Evolutionary conservation across 2,113 vertebrate species (phyloP).

Genomic region (Coturnix japonica): DNA sequence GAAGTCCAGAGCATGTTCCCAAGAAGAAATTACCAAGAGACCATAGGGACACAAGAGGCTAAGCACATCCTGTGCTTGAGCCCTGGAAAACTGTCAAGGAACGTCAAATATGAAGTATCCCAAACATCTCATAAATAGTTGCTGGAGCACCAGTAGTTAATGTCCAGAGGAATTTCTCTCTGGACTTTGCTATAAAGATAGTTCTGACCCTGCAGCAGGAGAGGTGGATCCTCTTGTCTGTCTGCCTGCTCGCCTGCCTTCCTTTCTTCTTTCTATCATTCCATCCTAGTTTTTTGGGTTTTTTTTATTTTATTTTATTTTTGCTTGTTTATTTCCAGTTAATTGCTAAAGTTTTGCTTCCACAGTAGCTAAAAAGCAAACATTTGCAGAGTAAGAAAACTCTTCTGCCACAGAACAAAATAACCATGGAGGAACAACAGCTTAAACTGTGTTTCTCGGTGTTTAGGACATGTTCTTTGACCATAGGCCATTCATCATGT

Average conservation of each 20-base stretch:
- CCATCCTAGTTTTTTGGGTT: no score
- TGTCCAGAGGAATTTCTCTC: background rate
- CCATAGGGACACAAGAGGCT: background rate
- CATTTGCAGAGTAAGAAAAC: background rate
- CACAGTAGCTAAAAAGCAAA: slow-evolving; percentile 40
- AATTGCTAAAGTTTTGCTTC: slow-evolving; percentile 11
- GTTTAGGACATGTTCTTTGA: slow-evolving; percentile 64
- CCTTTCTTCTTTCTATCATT: background rate
- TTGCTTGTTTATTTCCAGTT: background rate
- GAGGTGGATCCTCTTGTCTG: background rate
- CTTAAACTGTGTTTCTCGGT: background rate
- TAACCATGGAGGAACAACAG: slow-evolving; percentile 7
- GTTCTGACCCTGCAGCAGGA: background rate
- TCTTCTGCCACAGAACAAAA: slow-evolving; percentile 24
- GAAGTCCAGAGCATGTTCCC: background rate
- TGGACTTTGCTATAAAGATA: background rate
- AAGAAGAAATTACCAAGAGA: background rate
- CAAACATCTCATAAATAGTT: background rate
- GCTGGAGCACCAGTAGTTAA: background rate
- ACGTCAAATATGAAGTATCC: background rate
- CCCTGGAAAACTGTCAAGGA: slow-evolving; percentile 21
- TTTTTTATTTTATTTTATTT: background rate
- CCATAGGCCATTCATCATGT: slow-evolving; percentile 57
- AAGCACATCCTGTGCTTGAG: background rate
- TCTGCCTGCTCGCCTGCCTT: background rate